Base-by-base conservation (phyloP, 2,888 invertebrate genomes). In the Mallateleia sp. region DNA sequence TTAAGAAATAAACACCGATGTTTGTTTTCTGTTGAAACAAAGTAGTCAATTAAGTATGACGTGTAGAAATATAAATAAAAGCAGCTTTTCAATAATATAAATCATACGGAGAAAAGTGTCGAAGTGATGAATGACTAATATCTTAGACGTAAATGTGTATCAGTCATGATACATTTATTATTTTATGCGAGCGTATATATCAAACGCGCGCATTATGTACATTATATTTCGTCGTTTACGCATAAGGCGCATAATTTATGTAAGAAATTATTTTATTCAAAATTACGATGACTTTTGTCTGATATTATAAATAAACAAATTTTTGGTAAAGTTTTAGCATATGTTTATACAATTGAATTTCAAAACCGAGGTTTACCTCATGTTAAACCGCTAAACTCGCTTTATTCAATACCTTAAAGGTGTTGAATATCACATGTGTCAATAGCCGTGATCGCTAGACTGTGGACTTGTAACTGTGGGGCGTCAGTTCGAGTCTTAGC, bases 101-200 rank as follows among this genome's bases (percentile, higher is more conserved):
- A 78, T 78, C 58, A 18, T 54, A 6, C 5, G 8, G 6, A 25
- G 24, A 62, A 71, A 79, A 77, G 38, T 24, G 45, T 28, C 20
- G 9, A 54, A 47, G 20, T 80, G 71, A 54, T 54, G 42, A 81
- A 74, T 50, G 47, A 54, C 47, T 71, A 60, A 67, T 67, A 58
- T 74, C 74, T 74, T 47, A 81, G 38, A 67, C n/a, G 15, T 58
- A 81, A 81, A 81, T 56, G 66, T 56, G 66, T 38, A 81, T 22
- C 52, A 56, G 34, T 45, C 64, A 56, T 80, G 80, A 56, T 80
- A 72, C 50, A 66, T 80, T 80, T 80, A 80, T 80, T 80, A 80
- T 54, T 50, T 52, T 72, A 45, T 52, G 66, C 32, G n/a, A 25
- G 18, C 64, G 18, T 54, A 71, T 42, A 72, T 66, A 25, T 66